A percentile compares a stretch with the other conserved stretches of the same genome.
Conservation (phyloP, 2,113 vertebrate genomes). For the Pelvicachromis taeniatus region DNA sequence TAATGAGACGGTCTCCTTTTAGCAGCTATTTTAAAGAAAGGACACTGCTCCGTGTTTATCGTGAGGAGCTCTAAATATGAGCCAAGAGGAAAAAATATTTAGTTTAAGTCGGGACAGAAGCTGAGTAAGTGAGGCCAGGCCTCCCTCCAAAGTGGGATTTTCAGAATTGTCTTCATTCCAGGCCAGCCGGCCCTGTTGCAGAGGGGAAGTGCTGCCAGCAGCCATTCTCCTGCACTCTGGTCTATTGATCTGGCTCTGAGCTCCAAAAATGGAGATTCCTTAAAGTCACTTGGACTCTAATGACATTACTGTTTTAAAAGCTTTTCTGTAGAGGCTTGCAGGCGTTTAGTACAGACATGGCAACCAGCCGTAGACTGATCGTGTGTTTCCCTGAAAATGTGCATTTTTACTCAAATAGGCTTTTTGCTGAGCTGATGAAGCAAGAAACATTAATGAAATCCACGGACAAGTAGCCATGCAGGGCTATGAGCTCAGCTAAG, state of each 20-base stretch:
- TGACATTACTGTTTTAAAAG: slow-evolving; percentile 39
- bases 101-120: neutral
- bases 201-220: slow-evolving; percentile 33
- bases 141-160: slow-evolving; percentile 35
- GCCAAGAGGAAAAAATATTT: neutral
- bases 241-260: slow-evolving; percentile 49
- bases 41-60: neutral
- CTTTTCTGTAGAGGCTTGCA: slow-evolving; percentile 27
- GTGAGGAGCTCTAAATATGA: neutral
- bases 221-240: slow-evolving; percentile 2
- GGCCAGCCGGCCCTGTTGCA: slow-evolving; percentile 15
- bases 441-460: slow-evolving; percentile 29
- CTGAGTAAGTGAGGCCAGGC: neutral
- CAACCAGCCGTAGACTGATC: neutral
- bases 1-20: neutral
- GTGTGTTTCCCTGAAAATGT: neutral
- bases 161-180: slow-evolving; percentile 48
- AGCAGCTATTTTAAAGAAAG: neutral
- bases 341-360: slow-evolving; percentile 5
- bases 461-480: slow-evolving; percentile 2
- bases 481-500: slow-evolving; percentile 15
- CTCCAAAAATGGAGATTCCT: slow-evolving; percentile 55
- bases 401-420: slow-evolving; percentile 25
- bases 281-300: slow-evolving; percentile 45
- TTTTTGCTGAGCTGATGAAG: slow-evolving; percentile 37